Evolutionary conservation across 2,113 vertebrate genomes (phyloP).

Genomic region (Tiliqua scincoides): DNA sequence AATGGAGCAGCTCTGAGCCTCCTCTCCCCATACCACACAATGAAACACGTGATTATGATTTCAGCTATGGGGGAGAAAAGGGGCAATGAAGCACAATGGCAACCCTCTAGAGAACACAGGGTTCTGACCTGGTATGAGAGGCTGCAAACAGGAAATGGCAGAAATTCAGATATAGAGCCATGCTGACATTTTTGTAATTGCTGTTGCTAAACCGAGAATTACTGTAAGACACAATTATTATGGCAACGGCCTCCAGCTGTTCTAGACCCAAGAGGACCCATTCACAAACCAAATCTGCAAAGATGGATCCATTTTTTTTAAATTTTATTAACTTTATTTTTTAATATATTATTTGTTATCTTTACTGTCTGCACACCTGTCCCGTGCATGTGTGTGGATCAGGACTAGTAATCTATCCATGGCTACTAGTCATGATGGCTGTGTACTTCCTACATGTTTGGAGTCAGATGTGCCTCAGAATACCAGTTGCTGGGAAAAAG

Average conservation of each 20-base stretch:
- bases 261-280: background rate
- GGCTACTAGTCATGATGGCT: no score
- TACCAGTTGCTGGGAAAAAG: no score
- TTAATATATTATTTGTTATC: background rate
- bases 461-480: no score
- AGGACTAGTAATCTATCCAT: no score
- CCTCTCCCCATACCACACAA: background rate
- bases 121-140: background rate
- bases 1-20: background rate
- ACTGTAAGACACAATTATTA: background rate
- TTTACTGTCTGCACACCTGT: background rate
- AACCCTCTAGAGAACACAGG: background rate
- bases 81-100: background rate
- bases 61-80: background rate
- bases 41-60: background rate
- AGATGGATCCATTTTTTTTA: background rate
- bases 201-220: background rate
- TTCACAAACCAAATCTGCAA: background rate
- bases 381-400: background rate
- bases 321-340: background rate
- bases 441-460: no score
- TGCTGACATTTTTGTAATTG: background rate
- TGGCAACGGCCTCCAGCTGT: background rate
- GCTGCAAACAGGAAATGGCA: background rate
- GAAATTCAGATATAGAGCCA: background rate